phyloP scores from a whole-genome alignment of 2,797 vertebrate genomes.

The Sitta carolinensis region DNA sequence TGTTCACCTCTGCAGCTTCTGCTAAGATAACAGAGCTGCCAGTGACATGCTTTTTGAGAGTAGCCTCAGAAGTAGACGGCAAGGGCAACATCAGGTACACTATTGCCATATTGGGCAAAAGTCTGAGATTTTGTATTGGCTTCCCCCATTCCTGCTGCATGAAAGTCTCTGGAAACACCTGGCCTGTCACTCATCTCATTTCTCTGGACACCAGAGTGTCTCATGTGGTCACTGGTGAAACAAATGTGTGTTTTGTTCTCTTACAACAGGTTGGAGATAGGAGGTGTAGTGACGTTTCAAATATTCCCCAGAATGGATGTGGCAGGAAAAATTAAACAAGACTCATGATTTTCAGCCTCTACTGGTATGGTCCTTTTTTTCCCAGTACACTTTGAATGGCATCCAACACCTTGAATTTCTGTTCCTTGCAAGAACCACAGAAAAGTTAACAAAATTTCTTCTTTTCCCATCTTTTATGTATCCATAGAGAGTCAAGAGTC shows the following conservation, averaged over 20 bases:
- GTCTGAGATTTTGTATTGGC: neutral
- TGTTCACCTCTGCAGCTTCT: neutral
- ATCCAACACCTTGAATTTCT: neutral
- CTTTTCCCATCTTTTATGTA: neutral
- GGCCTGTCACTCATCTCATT: too few species aligned
- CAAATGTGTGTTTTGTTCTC: fast-evolving
- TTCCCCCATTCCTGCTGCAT: neutral
- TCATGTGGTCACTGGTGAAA: neutral
- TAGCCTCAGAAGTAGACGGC: neutral
- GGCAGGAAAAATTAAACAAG: neutral
- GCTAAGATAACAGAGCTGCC: neutral
- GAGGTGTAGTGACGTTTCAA: neutral
- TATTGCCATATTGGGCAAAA: neutral
- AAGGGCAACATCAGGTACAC: neutral
- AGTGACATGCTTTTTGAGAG: neutral
- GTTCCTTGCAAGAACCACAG: neutral
- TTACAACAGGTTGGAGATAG: neutral
- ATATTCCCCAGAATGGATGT: neutral
- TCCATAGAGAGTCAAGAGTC: neutral
- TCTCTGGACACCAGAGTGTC: fast-evolving
- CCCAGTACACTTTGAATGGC: neutral
- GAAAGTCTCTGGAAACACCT: neutral
- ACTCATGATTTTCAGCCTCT: neutral
- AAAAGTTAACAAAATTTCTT: neutral
- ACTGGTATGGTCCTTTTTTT: neutral